Evolutionary conservation across 2,888 invertebrate species (phyloP), one percentile per base, ranked within the genome.

Genomic region (Amitus sp.): DNA sequence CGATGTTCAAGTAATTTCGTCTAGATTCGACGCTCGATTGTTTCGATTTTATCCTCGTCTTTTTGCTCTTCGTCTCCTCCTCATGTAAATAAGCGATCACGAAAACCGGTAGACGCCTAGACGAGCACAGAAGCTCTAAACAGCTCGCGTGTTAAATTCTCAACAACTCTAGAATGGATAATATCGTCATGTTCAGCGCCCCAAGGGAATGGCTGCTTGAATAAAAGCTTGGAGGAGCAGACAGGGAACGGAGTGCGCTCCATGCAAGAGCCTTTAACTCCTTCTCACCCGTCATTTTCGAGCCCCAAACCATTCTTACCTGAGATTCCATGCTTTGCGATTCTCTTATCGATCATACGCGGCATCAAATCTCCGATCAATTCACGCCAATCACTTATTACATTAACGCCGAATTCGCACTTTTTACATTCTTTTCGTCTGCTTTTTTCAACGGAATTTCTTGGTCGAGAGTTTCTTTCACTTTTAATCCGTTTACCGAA

Each of bases 141-240:
- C 71, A 70, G 70, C 72, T 70, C 70, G 68, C 71, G 70, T 72
- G 69, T 74, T 74, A 78, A 75, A 76, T 74, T 72, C 73, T 74
- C 73, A 71, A 78, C 76, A 73, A 76, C 74, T 76, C 72, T 77
- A 72, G 71, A 74, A 66, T 70, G 70, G 72, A 78, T 77, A 78
- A 76, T 78, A 77, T 77, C 73, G 73, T 60, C 68, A 65, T 62
- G 62, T 67, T 65, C 68, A 69, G 45, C 66, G 60, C 63, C 57
- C 59, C 56, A 46, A 62, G 58, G 62, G 62, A 42, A n/a, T 52
- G 65, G 62, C 55, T 62, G 48, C 58, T 52, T 58, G 57, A 65
- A 57, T 57, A 57, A 55, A 62, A 62, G 61, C 60, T 56, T 60
- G 47, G 62, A 37, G 60, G 62, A 37, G 60, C 62, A 62, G 62